phyloP scores from a whole-genome alignment of 2,797 vertebrate genomes.

The Gymnothorax reevesii region DNA sequence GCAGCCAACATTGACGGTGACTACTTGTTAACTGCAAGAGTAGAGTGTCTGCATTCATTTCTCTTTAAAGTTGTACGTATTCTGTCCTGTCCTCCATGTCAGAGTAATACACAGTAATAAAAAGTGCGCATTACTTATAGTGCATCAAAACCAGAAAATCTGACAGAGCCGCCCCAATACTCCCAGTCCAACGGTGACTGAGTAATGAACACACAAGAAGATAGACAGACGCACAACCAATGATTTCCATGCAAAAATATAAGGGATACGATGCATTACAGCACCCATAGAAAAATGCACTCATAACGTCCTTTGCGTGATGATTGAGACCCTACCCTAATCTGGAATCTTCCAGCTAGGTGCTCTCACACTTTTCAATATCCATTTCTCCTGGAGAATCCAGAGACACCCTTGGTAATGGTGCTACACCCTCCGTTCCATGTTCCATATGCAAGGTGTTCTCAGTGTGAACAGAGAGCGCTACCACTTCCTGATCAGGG shows the following conservation, averaged over 20 bases:
- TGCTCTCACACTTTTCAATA: slow-evolving; percentile 14
- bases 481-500: slow-evolving; percentile 19
- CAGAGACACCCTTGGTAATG: not conserved
- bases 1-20: not conserved
- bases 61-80: not conserved
- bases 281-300: too few species aligned
- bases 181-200: too few species aligned
- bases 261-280: too few species aligned
- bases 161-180: too few species aligned
- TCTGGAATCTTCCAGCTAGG: slow-evolving; percentile 15
- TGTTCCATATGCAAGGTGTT: slow-evolving; percentile 9
- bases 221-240: too few species aligned
- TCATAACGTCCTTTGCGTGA: not conserved
- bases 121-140: too few species aligned
- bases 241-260: too few species aligned
- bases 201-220: too few species aligned
- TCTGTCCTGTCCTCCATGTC: too few species aligned
- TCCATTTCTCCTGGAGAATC: slow-evolving; percentile 12
- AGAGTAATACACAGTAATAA: too few species aligned
- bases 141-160: too few species aligned
- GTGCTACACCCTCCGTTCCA: not conserved
- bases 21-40: not conserved
- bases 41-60: not conserved
- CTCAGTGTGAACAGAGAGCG: slow-evolving; percentile 17
- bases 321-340: slow-evolving; percentile 11